Conservation (phyloP, 35 echinoderm and acorn worm genomes). For the Ophiothrix spiculata region DNA sequence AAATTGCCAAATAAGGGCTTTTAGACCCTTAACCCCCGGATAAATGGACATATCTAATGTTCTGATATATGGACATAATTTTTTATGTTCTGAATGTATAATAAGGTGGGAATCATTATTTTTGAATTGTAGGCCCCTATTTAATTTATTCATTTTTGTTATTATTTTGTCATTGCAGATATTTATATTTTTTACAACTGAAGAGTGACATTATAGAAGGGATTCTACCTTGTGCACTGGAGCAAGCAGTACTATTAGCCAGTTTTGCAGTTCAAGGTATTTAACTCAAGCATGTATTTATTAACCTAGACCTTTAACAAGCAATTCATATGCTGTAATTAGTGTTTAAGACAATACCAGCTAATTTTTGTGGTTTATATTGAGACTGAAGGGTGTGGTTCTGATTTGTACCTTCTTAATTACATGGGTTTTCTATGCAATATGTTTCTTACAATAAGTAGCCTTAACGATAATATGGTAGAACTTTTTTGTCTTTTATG, state of each 20-base stretch:
- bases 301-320: background rate
- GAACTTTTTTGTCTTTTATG: too few species aligned
- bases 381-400: background rate
- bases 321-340: background rate
- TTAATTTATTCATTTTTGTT: too few species aligned
- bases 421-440: background rate
- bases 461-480: too few species aligned
- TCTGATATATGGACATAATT: too few species aligned
- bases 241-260: conserved; percentile 82
- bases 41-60: too few species aligned
- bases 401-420: background rate
- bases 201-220: conserved; percentile 97
- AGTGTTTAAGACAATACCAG: background rate
- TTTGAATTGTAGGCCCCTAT: too few species aligned
- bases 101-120: too few species aligned
- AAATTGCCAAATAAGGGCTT: too few species aligned
- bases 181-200: conserved; percentile 94
- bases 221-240: conserved; percentile 80
- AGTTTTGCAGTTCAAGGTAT: conserved; percentile 96
- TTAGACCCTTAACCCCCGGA: too few species aligned
- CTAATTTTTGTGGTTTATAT: background rate
- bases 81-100: too few species aligned
- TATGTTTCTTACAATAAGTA: background rate
- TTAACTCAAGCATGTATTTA: background rate
- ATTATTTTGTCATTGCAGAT: conserved; percentile 57